A percentile compares a stretch with the other conserved stretches of the same genome.
Evolutionary conservation across 2,113 vertebrate genomes (phyloP).

Genomic region (Laticauda colubrina): DNA sequence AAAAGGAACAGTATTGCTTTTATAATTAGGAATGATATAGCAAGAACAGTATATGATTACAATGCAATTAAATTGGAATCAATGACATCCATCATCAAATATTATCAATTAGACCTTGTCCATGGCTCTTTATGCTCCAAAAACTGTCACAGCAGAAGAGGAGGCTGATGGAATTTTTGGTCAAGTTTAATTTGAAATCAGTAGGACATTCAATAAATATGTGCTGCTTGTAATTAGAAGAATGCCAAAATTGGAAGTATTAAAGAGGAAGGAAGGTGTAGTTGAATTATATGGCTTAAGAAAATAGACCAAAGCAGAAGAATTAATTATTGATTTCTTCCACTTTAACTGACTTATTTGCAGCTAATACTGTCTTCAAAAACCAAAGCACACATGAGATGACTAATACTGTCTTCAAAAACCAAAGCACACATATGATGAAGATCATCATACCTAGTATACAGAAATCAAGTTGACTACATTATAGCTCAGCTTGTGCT

Average conservation of each 20-base stretch:
- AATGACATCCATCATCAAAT: background rate
- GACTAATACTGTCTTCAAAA: background rate
- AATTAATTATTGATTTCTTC: background rate
- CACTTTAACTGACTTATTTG: background rate
- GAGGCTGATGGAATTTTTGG: background rate
- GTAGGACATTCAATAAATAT: background rate
- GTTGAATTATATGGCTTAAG: background rate
- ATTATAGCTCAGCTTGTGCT: background rate
- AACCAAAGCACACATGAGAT: background rate
- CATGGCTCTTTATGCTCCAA: background rate
- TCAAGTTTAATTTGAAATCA: background rate
- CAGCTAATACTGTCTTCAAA: background rate
- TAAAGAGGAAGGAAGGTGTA: background rate
- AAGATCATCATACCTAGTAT: background rate
- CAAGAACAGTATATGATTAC: background rate
- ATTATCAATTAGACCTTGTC: background rate
- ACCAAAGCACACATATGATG: background rate
- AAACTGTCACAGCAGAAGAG: background rate
- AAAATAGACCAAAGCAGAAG: background rate
- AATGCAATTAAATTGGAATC: background rate
- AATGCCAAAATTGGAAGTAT: background rate
- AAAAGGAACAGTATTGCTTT: background rate
- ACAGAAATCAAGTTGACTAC: background rate
- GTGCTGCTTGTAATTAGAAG: background rate
- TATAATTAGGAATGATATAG: background rate